Base-by-base conservation (phyloP, 2,797 vertebrate genomes). In the Rousettus madagascariensis region DNA sequence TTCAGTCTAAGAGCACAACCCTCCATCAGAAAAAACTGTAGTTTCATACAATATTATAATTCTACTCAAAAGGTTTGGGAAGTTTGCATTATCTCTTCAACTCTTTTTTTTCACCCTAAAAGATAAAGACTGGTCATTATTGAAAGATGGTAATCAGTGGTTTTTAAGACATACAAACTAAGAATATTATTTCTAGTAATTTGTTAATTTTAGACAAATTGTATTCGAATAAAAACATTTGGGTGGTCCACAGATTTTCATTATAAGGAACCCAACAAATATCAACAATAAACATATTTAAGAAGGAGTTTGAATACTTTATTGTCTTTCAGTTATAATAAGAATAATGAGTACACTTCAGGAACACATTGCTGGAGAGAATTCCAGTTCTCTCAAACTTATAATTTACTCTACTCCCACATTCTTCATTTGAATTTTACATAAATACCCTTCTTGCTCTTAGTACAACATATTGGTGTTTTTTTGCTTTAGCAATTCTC, bases 401-500 rank as follows among this genome's bases (percentile, higher is more conserved):
- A 30, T 41, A 22, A 92, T 92, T 95, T 69, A 28, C 57, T 95
- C 46, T 92, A 90, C 61, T 88, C 68, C 16, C 36, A 69, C 61
- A 66, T 10, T 88, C 77, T 90, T 91, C 51, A 75, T 86, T 93
- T 95, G 61, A 57, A 72, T 94, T 87, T 12, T 86, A 59, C 96
- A 61, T 95, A 92, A 93, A 84, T 89, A 49, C 69, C 33, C 85
- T 61, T 59, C 17, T 79, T 87, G 20, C 41, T 95, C 66, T 96
- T 79, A 78, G 36, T 87, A 83, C 83, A 91, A 87, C 68, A 79
- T 84, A 43, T 24, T 96, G 88, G 41, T 91, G 38, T 38, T 96
- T 97, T 97, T 86, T 95, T 91, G 90, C 94, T 96, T 96, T 41
- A 95, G 90, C 53, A 82, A 1, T 87, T 95, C 85, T 95, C 71